Evolutionary conservation across 2,113 vertebrate genomes (phyloP).

Genomic region (Notiomystis cincta): DNA sequence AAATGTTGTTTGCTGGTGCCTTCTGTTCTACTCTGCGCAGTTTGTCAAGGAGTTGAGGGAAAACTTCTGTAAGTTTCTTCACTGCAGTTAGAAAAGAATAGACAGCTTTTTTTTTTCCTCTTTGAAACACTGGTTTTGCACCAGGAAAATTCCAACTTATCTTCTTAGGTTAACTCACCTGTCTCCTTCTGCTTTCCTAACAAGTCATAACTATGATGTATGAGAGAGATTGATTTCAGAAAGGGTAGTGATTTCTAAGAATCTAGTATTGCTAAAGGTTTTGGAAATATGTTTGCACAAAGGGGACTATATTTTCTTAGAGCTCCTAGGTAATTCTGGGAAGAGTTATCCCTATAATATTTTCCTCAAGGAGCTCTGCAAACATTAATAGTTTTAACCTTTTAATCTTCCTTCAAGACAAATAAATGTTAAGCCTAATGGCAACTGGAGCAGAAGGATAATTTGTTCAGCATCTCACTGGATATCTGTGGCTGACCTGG

Average conservation of each 20-base stretch:
- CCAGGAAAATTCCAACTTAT: not conserved
- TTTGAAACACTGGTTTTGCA: not conserved
- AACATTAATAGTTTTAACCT: not conserved
- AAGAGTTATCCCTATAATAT: not conserved
- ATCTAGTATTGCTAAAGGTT: not conserved
- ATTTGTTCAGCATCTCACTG: not conserved
- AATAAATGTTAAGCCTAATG: not conserved
- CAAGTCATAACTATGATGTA: not conserved
- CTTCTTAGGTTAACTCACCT: not conserved
- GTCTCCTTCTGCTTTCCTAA: not conserved
- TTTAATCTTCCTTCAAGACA: not conserved
- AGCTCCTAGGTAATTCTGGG: not conserved
- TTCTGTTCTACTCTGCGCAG: slow-evolving; percentile 89
- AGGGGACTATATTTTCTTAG: not conserved
- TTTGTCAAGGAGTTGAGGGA: slow-evolving; percentile 87
- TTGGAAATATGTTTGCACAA: not conserved
- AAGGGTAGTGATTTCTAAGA: not conserved
- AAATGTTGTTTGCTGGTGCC: slow-evolving; percentile 88
- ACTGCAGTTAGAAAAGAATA: slow-evolving; percentile 72
- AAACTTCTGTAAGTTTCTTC: slow-evolving; percentile 82
- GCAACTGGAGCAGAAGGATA: not conserved
- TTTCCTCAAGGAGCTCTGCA: not conserved
- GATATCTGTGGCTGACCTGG: not conserved
- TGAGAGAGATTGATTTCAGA: not conserved
- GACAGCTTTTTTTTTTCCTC: not conserved